These are phyloP conservation scores for Fragum whitleyi DNA, from an alignment of 2,888 invertebrate genomes.

Conservation along the genomic window DNA sequence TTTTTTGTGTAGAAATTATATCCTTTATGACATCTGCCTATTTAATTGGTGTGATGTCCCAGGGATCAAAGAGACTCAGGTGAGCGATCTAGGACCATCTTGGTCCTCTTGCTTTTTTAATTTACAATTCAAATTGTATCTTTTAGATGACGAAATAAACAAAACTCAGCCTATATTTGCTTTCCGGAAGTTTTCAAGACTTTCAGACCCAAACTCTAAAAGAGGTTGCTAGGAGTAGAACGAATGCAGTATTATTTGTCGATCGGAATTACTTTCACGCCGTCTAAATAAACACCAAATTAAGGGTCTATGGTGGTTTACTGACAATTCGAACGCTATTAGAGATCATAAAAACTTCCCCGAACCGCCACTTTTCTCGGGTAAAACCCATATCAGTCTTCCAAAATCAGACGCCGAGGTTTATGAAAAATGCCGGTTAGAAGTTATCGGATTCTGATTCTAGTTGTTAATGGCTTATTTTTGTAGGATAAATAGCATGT, in stretches of 20 bases:
- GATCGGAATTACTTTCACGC: conserved; percentile 26
- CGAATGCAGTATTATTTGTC: conserved; percentile 5
- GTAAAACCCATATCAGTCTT: conserved; percentile 35
- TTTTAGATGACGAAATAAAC: no score
- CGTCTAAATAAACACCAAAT: conserved; percentile 40
- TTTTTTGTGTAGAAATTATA: no score
- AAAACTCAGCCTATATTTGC: no score
- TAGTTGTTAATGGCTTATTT: background rate
- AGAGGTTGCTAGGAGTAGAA: no score
- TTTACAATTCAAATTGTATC: no score
- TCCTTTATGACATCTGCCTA: no score
- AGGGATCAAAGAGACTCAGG: no score
- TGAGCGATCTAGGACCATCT: no score
- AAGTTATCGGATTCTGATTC: background rate
- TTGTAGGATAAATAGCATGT: background rate
- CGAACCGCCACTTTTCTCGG: conserved; percentile 3
- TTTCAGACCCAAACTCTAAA: no score
- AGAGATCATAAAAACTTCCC: conserved; percentile 25
- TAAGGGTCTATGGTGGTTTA: conserved; percentile 28
- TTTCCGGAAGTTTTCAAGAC: no score
- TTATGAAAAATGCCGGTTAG: background rate
- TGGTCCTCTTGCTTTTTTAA: no score
- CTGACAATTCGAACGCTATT: conserved; percentile 26
- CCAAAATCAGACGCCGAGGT: background rate
- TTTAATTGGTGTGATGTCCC: no score